These are phyloP conservation scores for Lasiurus cinereus DNA, from an alignment of 2,113 vertebrate species.

Conservation along the genomic window DNA sequence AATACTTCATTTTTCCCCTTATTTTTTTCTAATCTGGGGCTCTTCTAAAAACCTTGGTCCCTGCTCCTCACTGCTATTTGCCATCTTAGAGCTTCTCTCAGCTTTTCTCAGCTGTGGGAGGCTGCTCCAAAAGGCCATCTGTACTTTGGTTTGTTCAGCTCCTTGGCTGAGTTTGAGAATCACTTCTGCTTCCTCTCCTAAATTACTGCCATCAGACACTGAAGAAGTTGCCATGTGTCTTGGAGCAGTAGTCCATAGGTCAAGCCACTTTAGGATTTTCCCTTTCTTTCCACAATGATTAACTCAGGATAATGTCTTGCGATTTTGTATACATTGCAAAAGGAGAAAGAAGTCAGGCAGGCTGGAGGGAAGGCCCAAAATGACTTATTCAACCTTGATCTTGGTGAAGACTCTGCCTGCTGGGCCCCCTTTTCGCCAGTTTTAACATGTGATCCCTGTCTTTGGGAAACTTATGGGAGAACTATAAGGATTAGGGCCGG, in stretches of 20 bases:
- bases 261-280: conserved; percentile 20
- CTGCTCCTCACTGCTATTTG: not conserved
- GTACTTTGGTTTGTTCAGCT: conserved; percentile 18
- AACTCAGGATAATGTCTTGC: conserved; percentile 21
- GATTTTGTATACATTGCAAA: not conserved
- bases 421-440: conserved; percentile 12
- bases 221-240: not conserved
- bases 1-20: not conserved
- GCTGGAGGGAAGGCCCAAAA: conserved; percentile 11
- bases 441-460: conserved; percentile 12
- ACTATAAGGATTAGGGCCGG: not conserved
- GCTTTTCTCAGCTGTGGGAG: not conserved
- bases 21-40: not conserved
- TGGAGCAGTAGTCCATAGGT: not conserved
- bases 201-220: not conserved
- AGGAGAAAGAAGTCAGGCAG: not conserved
- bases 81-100: conserved; percentile 30
- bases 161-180: not conserved
- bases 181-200: not conserved
- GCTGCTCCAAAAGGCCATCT: not conserved
- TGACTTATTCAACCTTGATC: conserved; percentile 5
- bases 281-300: conserved; percentile 9
- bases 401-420: conserved; percentile 13
- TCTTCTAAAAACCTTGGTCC: not conserved
- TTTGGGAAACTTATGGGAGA: conserved; percentile 11